phyloP scores from a whole-genome alignment of 2,113 vertebrate genomes.

The Myrmecophaga tridactyla region DNA sequence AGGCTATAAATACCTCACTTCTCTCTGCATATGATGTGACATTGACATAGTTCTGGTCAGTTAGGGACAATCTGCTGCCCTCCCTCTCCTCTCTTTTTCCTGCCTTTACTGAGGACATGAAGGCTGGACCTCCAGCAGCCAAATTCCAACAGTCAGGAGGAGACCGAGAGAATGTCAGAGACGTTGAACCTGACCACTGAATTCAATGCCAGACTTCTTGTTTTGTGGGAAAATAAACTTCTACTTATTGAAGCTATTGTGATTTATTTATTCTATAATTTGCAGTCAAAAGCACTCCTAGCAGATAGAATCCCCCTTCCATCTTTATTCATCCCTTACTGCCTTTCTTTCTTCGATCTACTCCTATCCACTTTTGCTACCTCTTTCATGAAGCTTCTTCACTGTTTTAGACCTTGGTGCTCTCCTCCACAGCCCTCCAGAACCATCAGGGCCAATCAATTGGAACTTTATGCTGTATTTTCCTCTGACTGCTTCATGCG shows the following conservation, averaged over 20 bases:
- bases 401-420: rapidly evolving
- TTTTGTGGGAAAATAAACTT: neutral
- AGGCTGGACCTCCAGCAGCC: neutral
- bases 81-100: neutral
- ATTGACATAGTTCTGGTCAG: neutral
- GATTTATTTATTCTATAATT: neutral
- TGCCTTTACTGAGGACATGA: neutral
- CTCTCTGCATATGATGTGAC: neutral
- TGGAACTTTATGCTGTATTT: neutral
- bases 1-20: neutral
- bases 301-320: neutral
- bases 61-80: neutral
- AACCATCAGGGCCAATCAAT: neutral
- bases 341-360: neutral
- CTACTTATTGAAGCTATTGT: neutral
- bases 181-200: neutral
- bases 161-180: neutral
- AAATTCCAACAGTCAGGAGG: neutral
- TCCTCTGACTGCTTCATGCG: neutral
- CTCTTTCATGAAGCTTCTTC: neutral
- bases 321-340: neutral
- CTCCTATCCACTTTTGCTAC: neutral
- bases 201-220: neutral
- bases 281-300: neutral
- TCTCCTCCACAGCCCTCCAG: no score